phyloP scores from a whole-genome alignment of 2,888 invertebrate genomes.

The Tribolium freemani region DNA sequence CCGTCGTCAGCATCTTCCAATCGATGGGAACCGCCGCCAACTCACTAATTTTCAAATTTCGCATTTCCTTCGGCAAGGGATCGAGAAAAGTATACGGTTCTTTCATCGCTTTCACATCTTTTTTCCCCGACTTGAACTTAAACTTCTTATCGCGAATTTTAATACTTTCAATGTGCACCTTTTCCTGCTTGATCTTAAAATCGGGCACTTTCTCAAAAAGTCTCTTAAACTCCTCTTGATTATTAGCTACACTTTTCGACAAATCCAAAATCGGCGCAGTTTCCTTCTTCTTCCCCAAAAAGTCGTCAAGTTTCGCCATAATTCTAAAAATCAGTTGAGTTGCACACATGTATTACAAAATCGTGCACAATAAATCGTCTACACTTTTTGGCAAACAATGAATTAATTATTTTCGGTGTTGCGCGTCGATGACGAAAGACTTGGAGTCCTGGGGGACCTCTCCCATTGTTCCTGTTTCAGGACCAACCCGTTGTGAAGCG shows the following conservation, averaged over 20 bases:
- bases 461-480: slow-evolving; percentile 73
- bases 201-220: slow-evolving; percentile 90
- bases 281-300: slow-evolving; percentile 88
- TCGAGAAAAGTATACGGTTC: slow-evolving; percentile 79
- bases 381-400: slow-evolving; percentile 34
- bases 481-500: slow-evolving; percentile 68
- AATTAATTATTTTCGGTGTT: slow-evolving; percentile 41
- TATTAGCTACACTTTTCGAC: slow-evolving; percentile 82
- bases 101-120: slow-evolving; percentile 77
- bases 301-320: slow-evolving; percentile 84
- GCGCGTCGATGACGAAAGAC: slow-evolving; percentile 44
- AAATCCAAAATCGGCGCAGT: slow-evolving; percentile 87
- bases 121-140: slow-evolving; percentile 81
- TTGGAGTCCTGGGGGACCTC: slow-evolving; percentile 58
- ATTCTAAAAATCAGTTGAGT: neutral
- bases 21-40: slow-evolving; percentile 89
- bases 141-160: slow-evolving; percentile 83
- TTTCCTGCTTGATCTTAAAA: slow-evolving; percentile 90
- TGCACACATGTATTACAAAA: slow-evolving; percentile 1
- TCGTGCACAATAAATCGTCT: slow-evolving; percentile 33
- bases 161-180: slow-evolving; percentile 82
- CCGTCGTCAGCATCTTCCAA: slow-evolving; percentile 93
- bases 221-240: slow-evolving; percentile 86
- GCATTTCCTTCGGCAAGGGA: slow-evolving; percentile 89
- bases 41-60: slow-evolving; percentile 79